Evolutionary conservation across 2,797 vertebrate genomes (phyloP).

Genomic region (Perodicticus potto): DNA sequence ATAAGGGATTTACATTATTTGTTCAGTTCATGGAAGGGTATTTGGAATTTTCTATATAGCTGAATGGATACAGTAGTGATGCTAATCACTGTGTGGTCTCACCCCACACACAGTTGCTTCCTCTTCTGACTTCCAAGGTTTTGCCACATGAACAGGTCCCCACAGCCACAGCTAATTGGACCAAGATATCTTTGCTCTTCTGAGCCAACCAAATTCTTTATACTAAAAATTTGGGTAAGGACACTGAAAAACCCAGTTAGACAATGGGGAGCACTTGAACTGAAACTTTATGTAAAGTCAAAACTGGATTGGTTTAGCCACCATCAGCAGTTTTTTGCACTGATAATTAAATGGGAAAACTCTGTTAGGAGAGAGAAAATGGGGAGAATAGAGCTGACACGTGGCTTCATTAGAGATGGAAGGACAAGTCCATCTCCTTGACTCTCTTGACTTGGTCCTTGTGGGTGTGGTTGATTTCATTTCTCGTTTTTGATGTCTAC

Average conservation of each 20-base stretch:
- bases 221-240: background rate
- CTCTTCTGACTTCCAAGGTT: constrained; percentile 4
- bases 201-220: background rate
- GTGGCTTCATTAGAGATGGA: background rate
- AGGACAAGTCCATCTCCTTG: background rate
- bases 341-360: background rate
- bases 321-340: background rate
- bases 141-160: background rate
- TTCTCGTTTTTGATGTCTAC: background rate
- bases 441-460: background rate
- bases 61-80: background rate
- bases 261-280: background rate
- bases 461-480: background rate
- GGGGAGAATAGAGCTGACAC: background rate
- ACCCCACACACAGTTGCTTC: background rate
- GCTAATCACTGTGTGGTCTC: background rate
- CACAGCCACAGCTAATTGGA: background rate
- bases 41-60: background rate
- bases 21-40: background rate
- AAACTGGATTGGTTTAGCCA: background rate
- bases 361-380: background rate
- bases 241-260: background rate
- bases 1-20: background rate
- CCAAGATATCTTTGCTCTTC: background rate
- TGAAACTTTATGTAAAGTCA: background rate